These are phyloP conservation scores for Leptinotarsa texana DNA, from an alignment of 1,140 invertebrate genomes.

Conservation along the genomic window DNA sequence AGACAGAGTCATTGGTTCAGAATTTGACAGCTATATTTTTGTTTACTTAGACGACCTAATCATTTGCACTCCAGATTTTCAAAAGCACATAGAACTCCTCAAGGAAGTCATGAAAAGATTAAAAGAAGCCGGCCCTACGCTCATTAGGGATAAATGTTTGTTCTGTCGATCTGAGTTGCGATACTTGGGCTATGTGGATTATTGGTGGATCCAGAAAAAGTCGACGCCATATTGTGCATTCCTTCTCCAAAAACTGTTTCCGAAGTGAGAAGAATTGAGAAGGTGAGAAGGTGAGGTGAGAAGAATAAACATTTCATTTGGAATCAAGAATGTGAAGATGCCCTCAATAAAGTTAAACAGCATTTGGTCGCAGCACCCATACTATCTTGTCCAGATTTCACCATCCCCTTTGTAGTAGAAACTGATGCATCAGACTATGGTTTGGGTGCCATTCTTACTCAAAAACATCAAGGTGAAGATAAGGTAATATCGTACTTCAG, in stretches of 20 bases:
- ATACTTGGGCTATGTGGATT: constrained; percentile 53
- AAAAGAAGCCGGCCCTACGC: constrained; percentile 18
- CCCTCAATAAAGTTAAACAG: constrained; percentile 2
- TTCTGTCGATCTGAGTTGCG: constrained; percentile 27
- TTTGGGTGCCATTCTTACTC: constrained; percentile 24
- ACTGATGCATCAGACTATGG: constrained; percentile 24
- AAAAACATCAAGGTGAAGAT: constrained; percentile 39
- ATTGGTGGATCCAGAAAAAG: constrained; percentile 49
- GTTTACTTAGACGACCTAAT: constrained; percentile 51
- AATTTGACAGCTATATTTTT: constrained; percentile 32
- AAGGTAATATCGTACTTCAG: constrained; percentile 46
- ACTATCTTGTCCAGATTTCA: not conserved
- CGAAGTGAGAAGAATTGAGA: constrained; percentile 55
- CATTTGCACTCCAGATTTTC: constrained; percentile 42
- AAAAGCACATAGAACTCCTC: constrained; percentile 18
- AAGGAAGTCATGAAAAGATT: constrained; percentile 35
- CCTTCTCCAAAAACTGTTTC: constrained; percentile 41
- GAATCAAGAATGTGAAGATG: not conserved
- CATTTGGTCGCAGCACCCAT: constrained; percentile 38
- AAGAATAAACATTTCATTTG: constrained; percentile 2
- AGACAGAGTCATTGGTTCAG: constrained; percentile 33
- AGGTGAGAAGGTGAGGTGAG: no score
- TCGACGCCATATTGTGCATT: constrained; percentile 52
- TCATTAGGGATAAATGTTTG: constrained; percentile 44
- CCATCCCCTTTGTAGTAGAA: not conserved